These are phyloP conservation scores for Onychorhynchus coronatus DNA, from an alignment of 2,113 vertebrate species.

Conservation along the genomic window DNA sequence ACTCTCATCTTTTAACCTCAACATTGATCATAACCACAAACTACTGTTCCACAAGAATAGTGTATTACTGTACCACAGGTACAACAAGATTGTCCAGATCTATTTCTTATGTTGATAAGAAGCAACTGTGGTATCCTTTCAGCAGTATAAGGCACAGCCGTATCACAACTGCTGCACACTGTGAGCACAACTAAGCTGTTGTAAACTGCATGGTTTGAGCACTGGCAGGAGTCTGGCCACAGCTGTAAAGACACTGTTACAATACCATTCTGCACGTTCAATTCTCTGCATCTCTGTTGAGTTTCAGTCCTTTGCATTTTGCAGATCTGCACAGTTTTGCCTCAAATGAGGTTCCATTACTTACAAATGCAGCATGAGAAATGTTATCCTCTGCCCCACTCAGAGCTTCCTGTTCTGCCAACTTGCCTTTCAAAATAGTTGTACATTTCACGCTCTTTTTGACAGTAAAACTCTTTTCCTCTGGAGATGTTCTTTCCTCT, in stretches of 20 bases:
- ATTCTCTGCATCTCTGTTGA: background rate
- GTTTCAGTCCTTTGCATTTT: background rate
- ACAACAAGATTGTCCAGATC: background rate
- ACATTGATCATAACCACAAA: background rate
- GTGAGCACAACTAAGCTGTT: background rate
- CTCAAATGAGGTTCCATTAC: background rate
- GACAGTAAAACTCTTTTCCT: constrained; percentile 8
- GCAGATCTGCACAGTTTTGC: background rate
- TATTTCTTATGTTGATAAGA: background rate
- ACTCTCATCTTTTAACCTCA: background rate
- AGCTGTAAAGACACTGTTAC: background rate
- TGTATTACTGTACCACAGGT: background rate
- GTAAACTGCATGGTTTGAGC: background rate
- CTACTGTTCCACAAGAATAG: background rate
- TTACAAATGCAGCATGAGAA: background rate
- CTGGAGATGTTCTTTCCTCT: constrained; percentile 23
- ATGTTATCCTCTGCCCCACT: rapidly evolving
- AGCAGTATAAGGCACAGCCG: background rate
- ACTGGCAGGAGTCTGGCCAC: background rate
- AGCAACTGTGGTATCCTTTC: background rate
- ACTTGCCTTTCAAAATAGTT: constrained; percentile 53
- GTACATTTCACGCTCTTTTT: background rate
- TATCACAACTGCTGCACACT: background rate
- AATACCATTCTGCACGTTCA: background rate
- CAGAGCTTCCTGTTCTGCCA: background rate